A percentile compares a stretch with the other conserved stretches of the same genome.
phyloP scores from a whole-genome alignment of 2,113 vertebrate genomes.

The Ictalurus punctatus region DNA sequence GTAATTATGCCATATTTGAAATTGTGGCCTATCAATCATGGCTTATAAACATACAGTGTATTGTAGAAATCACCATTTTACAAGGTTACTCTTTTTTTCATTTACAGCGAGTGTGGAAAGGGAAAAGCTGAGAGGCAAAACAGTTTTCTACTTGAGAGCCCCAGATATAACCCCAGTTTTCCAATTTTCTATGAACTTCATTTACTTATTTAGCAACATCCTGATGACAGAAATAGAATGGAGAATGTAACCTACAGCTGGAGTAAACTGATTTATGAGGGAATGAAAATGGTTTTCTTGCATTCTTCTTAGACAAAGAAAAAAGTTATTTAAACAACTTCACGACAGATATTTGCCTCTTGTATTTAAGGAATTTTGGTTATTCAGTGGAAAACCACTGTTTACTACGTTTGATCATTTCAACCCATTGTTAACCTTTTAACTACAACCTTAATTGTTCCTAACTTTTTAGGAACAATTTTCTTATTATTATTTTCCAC shows the following conservation, averaged over 20 bases:
- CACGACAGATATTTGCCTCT: neutral
- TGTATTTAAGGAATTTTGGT: neutral
- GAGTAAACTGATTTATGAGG: neutral
- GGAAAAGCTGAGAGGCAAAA: neutral
- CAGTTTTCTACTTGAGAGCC: neutral
- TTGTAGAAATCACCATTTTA: constrained; percentile 55
- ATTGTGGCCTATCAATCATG: constrained; percentile 47
- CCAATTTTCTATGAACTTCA: neutral
- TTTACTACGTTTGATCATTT: neutral
- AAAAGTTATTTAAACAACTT: neutral
- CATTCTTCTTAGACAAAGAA: neutral
- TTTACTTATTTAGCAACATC: constrained; percentile 5
- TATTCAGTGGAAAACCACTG: neutral
- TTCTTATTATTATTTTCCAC: neutral
- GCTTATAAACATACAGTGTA: constrained; percentile 55
- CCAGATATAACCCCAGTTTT: neutral
- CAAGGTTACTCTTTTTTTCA: constrained; percentile 57
- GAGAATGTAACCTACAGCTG: neutral
- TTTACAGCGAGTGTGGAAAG: constrained; percentile 51
- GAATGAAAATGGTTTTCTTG: neutral
- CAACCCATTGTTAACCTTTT: neutral
- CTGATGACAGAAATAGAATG: neutral
- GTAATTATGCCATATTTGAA: constrained; percentile 44
- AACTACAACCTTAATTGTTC: neutral
- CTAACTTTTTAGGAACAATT: no score